phyloP scores from a whole-genome alignment of 2,113 vertebrate genomes.

The Solenodon paradoxus region DNA sequence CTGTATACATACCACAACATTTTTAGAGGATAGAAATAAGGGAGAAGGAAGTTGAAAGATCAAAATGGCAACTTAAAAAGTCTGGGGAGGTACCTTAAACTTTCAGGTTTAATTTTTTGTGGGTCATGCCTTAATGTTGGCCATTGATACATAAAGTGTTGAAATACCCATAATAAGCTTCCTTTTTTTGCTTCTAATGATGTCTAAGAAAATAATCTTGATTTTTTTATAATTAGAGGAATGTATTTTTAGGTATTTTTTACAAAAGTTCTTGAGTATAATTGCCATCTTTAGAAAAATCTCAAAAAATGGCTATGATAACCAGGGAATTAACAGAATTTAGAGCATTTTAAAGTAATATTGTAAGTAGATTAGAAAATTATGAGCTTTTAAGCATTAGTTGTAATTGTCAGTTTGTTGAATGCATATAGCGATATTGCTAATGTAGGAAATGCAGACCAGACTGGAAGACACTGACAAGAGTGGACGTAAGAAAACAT shows the following conservation, averaged over 20 bases:
- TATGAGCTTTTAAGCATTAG: background rate
- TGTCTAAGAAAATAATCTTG: background rate
- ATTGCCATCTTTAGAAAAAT: background rate
- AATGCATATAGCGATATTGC: background rate
- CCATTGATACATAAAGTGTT: background rate
- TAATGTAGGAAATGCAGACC: background rate
- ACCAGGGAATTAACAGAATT: background rate
- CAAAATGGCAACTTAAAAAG: background rate
- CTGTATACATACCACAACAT: background rate
- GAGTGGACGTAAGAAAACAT: background rate
- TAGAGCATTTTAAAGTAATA: background rate
- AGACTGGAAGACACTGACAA: background rate
- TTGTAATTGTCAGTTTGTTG: background rate
- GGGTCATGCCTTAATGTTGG: background rate
- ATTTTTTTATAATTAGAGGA: background rate
- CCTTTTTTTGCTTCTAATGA: background rate
- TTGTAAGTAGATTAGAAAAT: background rate
- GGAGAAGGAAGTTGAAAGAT: background rate
- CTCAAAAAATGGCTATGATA: background rate
- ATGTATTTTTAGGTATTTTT: background rate
- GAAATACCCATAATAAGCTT: background rate
- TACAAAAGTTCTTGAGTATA: background rate
- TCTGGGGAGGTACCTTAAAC: background rate
- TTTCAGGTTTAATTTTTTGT: background rate
- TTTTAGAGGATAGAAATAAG: constrained; percentile 14